These are phyloP conservation scores for Andricus grossulariae DNA, from an alignment of 1,140 invertebrate species.

Conservation along the genomic window DNA sequence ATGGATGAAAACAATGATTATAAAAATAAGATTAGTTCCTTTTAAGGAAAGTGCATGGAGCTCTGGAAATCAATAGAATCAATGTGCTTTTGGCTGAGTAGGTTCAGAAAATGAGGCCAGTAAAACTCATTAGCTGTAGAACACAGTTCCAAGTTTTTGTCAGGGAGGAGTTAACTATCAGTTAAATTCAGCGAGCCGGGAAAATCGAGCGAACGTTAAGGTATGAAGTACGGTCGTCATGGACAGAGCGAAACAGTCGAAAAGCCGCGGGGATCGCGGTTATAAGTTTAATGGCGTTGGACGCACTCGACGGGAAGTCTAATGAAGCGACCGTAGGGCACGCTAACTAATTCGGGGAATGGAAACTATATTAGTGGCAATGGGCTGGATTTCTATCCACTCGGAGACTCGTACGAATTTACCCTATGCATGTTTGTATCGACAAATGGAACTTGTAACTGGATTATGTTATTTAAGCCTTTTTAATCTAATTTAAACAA, in stretches of 20 bases:
- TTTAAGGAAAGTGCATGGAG: too few relatives aligned
- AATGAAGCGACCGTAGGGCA: slow-evolving; percentile 29
- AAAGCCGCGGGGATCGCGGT: slow-evolving; percentile 12
- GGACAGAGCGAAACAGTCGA: slow-evolving; percentile 17
- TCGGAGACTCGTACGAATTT: neutral
- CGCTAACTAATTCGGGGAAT: slow-evolving; percentile 23
- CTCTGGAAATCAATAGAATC: too few relatives aligned
- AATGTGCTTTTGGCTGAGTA: too few relatives aligned
- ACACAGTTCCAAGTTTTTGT: neutral
- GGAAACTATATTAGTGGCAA: slow-evolving; percentile 24
- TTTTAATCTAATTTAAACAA: slow-evolving; percentile 2
- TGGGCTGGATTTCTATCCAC: slow-evolving; percentile 18
- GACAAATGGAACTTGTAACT: slow-evolving; percentile 3
- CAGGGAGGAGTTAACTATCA: neutral
- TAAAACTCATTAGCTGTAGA: too few relatives aligned
- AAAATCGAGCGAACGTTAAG: slow-evolving; percentile 14
- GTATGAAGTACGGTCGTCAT: slow-evolving; percentile 10
- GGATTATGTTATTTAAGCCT: neutral
- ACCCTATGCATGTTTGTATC: slow-evolving; percentile 14
- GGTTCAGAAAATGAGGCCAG: too few relatives aligned
- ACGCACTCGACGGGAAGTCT: slow-evolving; percentile 18
- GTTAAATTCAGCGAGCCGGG: slow-evolving; percentile 12
- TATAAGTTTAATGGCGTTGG: slow-evolving; percentile 16
- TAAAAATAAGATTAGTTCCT: too few relatives aligned
- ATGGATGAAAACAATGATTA: too few relatives aligned